Conservation (phyloP, 2,113 vertebrate genomes). For the Aegotheles bennettii region DNA sequence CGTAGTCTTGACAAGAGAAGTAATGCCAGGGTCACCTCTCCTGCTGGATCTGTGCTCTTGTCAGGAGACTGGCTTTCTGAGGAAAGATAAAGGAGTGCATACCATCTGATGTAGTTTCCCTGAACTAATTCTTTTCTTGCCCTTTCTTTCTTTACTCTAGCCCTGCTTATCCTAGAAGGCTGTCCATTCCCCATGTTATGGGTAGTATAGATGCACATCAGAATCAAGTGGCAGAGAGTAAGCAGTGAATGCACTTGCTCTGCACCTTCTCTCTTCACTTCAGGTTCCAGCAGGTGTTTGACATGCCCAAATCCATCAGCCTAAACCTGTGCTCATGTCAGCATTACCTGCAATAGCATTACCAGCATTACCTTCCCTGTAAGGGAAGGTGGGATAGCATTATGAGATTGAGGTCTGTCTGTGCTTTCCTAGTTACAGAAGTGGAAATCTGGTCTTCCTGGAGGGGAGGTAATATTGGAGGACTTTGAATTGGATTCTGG, state of each 20-base stretch:
- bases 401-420: not conserved
- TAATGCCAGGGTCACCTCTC: not conserved
- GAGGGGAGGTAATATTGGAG: not conserved
- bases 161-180: not conserved
- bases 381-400: not conserved
- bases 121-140: not conserved
- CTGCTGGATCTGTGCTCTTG: not conserved
- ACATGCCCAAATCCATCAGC: not conserved
- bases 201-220: not conserved
- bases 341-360: not conserved
- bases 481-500: not conserved
- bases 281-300: not conserved
- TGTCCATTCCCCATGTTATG: not conserved
- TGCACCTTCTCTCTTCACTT: not conserved
- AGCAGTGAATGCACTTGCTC: not conserved
- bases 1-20: fast-evolving
- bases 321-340: not conserved
- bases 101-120: not conserved
- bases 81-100: not conserved
- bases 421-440: not conserved
- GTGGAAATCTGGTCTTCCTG: not conserved
- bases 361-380: too few relatives aligned
- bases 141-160: not conserved
- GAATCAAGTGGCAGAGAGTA: not conserved
- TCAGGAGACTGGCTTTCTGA: not conserved